Base-by-base conservation (phyloP, 2,888 invertebrate species). In the Eupithecia subumbrata region DNA sequence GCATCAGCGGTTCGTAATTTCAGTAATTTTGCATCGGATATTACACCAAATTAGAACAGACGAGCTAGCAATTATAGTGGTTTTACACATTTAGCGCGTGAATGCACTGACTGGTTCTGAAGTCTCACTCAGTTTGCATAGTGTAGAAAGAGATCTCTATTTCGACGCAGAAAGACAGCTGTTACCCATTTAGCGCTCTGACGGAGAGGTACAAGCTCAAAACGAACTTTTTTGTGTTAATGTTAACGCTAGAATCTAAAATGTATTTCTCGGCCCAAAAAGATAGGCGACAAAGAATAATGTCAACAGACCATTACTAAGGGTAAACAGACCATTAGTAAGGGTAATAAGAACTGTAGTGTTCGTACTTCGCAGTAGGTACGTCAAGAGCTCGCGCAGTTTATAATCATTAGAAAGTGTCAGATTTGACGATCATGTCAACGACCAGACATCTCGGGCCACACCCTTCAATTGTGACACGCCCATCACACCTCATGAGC, bases 391-490 rank as follows among this genome's bases (percentile, higher is more conserved):
- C 82, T 84, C 80, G 85, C 84, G 86, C 84, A 88, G 84, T 90
- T 87, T 89, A 90, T 89, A 91, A 87, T 89, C 87, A 90, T 92
- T 94, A 94, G 94, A 94, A 95, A 94, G 94, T 93, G 84, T 76
- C 88, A 89, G 90, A 90, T 93, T 93, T 88, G 90, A 88, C 86
- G 82, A 80, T 79, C 85, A 83, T 91, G 89, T 86, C 92, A 87
- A 85, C 87, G 92, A 90, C 92, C 92, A 88, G 89, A 88, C 85
- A 87, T 89, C 85, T 86, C 81, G 85, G 83, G 85, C 85, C 87
- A 87, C 88, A 88, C 91, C 90, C 90, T 91, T 89, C 85, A 89
- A 88, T 89, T 85, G 84, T 83, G 80, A 72, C 87, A 86, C 85
- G 84, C 86, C 85, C 64, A 30, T 37, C 18, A 48, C 60, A 86